Evolutionary conservation across 2,797 vertebrate species (phyloP).

Genomic region (Phaenicophaeus curvirostris): DNA sequence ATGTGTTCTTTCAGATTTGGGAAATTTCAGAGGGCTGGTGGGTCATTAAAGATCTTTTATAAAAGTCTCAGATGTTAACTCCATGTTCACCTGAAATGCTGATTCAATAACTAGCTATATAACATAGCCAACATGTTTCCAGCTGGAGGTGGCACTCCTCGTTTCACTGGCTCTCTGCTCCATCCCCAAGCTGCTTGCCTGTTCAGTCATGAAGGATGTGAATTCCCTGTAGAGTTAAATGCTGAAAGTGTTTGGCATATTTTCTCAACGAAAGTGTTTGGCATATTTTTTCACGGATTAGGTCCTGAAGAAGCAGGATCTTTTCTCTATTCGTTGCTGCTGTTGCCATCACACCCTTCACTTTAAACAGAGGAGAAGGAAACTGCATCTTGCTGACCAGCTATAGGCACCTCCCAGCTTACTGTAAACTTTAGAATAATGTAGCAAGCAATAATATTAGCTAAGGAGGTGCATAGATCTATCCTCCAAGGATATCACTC

Average conservation of each 20-base stretch:
- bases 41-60: neutral
- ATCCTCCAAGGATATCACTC: neutral
- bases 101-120: neutral
- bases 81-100: neutral
- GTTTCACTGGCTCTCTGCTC: neutral
- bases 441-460: neutral
- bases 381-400: neutral
- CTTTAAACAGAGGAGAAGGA: neutral
- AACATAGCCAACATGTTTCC: fast-evolving
- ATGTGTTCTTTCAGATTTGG: neutral
- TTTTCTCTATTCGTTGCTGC: neutral
- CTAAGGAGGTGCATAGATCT: neutral
- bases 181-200: neutral
- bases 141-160: neutral
- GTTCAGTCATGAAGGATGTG: neutral
- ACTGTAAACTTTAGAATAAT: neutral
- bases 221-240: neutral
- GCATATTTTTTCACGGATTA: neutral
- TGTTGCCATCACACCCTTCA: neutral
- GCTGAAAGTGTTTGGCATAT: neutral
- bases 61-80: neutral
- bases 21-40: neutral
- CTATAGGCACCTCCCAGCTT: neutral
- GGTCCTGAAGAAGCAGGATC: neutral
- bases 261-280: neutral